Evolutionary conservation across 2,113 vertebrate species (phyloP), one percentile per base, ranked within the genome.

Genomic region (Terrapene triunguis): DNA sequence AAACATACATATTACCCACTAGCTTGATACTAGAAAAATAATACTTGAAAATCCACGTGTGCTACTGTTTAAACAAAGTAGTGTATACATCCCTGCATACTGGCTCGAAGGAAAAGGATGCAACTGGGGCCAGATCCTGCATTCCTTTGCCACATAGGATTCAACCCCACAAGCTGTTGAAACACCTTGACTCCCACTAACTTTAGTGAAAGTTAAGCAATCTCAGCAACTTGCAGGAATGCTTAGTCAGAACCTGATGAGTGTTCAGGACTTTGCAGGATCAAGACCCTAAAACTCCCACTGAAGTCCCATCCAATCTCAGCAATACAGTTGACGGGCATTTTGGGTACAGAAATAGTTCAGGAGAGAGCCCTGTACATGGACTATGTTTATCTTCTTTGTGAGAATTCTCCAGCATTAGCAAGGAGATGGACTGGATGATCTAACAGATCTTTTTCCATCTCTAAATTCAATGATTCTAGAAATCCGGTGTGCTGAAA

Each of bases 21-120:
- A 97, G 95, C 97, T 98, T 96, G 92, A 92, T 90, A 95, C 94
- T 96, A 95, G 42, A 97, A 97, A 54, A 97, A 97, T 97, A 98
- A 97, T 96, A 97, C 96, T 97, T 89, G 42, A 89, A 59, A 85
- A 94, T 35, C 89, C 88, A 90, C 48, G 78, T 93, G 89, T 93
- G 81, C 93, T 97, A 89, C 80, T 80, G 65, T 96, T 98, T 82
- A 86, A 89, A 95, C 65, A 92, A 96, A 95, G 44, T 89, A 90
- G 57, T 90, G 54, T 76, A 89, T 87, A 95, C 96, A 97, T 93
- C 85, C 93, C 94, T 94, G 54, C 86, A 86, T 42, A 84, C 84
- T 92, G 94, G 88, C 82, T 91, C 92, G 62, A 96, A 92, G 54
- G 94, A 93, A 85, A 96, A 29, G 8, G 54, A 78, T 90, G 82